Evolutionary conservation across 2,113 vertebrate genomes (phyloP), one percentile per base, ranked within the genome.

Genomic region (Hucho hucho): DNA sequence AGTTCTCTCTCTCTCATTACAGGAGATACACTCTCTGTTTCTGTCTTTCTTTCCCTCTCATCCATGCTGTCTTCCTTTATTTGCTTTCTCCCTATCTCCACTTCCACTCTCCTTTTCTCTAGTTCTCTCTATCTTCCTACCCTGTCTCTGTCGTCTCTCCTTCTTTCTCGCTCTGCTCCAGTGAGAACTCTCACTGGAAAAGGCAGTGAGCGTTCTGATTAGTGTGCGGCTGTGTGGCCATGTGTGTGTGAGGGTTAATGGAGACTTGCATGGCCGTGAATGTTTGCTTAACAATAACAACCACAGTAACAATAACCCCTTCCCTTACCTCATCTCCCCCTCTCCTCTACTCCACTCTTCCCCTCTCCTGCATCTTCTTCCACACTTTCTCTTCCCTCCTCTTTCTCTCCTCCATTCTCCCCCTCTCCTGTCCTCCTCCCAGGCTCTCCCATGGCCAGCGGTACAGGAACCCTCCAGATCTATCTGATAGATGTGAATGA

Each of bases 401-500:
- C 25, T 71, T 6, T n/a, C 25, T 53, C 69, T 53, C 69, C 64
- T 11, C n/a, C 26, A 20, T 14, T 18, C 13, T 63, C 20, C 56
- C 7, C n/a, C 4, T 59, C 18, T 29, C 13, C n/a, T 37, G 47
- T 20, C 26, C 26, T 73, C 26, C 66, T 6, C 9, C 0, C 92
- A 98, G 97, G 97, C 75, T 93, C 92, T 13, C 97, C 97, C 69
- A 90, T 94, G 0, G 95, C 96, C 80, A 99, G 96, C 0, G 96
- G 97, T 86, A 99, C 97, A 0, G 97, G 97, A 75, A 98, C 97
- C 0, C 89, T 99, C 88, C 97, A 97, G 92, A 95, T 98, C 84
- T 96, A 96, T 75, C 95, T 99, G 65, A 98, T 98, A 28, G 97
- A 99, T 88, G 96, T 98, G 88, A 99, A 99, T 0, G 97, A 99